Percentiles rank a stretch among this genome's conserved stretches.
phyloP scores from a whole-genome alignment of 2,797 vertebrate species.

The Gila robusta region DNA sequence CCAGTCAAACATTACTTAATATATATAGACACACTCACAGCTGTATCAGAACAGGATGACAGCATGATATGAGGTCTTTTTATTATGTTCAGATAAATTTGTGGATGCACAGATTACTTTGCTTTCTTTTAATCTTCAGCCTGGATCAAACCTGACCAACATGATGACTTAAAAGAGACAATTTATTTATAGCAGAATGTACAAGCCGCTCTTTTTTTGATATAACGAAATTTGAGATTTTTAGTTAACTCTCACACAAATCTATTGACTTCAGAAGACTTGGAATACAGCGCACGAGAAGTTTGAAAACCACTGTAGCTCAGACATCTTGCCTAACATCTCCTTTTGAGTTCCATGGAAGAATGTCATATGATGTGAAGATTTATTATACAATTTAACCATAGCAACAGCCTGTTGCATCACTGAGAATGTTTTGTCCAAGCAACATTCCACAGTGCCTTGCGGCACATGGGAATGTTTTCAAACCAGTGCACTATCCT shows the following conservation, averaged over 20 bases:
- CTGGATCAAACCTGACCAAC: not conserved
- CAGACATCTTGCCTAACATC: not conserved
- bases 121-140: not conserved
- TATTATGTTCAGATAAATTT: not conserved
- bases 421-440: slow-evolving; percentile 10
- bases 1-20: slow-evolving; percentile 38
- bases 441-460: slow-evolving; percentile 14
- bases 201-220: not conserved
- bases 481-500: slow-evolving; percentile 17
- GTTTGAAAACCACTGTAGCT: not conserved
- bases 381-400: slow-evolving; percentile 3
- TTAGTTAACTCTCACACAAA: not conserved
- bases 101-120: slow-evolving; percentile 2
- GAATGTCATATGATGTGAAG: not conserved
- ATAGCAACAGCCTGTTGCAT: slow-evolving; percentile 9
- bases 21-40: slow-evolving; percentile 23
- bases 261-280: not conserved
- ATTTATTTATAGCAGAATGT: not conserved
- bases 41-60: not conserved
- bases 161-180: not conserved
- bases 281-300: not conserved
- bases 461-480: not conserved
- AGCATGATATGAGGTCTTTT: not conserved
- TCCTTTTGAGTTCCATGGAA: not conserved
- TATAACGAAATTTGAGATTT: not conserved